These are phyloP conservation scores for Drosophila bunnanda DNA, from an alignment of 2,888 invertebrate species.

Conservation along the genomic window DNA sequence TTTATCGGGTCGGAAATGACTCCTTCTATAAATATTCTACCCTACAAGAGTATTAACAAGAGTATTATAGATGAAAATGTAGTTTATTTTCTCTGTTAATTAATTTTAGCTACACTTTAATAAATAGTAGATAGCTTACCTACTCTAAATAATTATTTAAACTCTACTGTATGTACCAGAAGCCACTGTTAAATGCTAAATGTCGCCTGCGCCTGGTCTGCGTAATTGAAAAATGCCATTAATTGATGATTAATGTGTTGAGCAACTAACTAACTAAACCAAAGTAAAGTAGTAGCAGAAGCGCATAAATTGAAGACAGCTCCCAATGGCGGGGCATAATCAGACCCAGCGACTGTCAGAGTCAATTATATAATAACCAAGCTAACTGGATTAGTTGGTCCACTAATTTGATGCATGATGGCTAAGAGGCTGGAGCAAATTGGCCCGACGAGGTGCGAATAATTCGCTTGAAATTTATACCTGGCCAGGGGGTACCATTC, in stretches of 20 bases:
- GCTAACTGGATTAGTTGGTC: slow-evolving; percentile 72
- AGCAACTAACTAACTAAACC: slow-evolving; percentile 54
- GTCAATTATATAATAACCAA: slow-evolving; percentile 74
- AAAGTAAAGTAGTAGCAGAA: slow-evolving; percentile 44
- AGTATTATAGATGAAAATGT: neutral
- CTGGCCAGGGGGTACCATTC: slow-evolving; percentile 57
- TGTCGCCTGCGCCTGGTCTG: slow-evolving; percentile 66
- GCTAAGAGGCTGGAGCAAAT: slow-evolving; percentile 65
- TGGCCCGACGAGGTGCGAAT: slow-evolving; percentile 72
- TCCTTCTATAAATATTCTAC: too few relatives aligned
- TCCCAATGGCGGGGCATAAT: slow-evolving; percentile 7
- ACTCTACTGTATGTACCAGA: too few relatives aligned
- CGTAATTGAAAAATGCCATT: slow-evolving; percentile 78
- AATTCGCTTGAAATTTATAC: slow-evolving; percentile 69
- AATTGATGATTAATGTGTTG: slow-evolving; percentile 61
- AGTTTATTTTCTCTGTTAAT: neutral
- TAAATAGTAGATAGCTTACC: too few relatives aligned
- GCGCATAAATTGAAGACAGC: slow-evolving; percentile 55
- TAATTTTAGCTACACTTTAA: neutral
- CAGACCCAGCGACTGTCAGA: slow-evolving; percentile 56
- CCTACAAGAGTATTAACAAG: too few relatives aligned
- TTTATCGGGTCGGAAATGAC: too few relatives aligned
- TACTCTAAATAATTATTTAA: too few relatives aligned
- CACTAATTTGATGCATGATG: slow-evolving; percentile 75
- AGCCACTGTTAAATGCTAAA: slow-evolving; percentile 60